Evolutionary conservation across 2,888 invertebrate genomes (phyloP).

Genomic region (Suillia variegata): DNA sequence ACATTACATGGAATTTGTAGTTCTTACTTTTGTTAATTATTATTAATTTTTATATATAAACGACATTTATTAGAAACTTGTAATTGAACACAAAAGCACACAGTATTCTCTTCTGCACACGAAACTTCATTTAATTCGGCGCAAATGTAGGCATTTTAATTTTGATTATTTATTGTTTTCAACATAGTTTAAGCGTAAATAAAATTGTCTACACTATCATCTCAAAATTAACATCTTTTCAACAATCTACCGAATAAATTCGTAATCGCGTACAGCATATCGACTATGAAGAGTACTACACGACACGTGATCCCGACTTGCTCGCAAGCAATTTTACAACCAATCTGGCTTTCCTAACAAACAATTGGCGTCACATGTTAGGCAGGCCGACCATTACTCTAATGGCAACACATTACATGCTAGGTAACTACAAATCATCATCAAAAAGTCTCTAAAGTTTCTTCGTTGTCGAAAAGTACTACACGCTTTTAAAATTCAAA

Average conservation of each 20-base stretch:
- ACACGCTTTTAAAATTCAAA: slow-evolving; percentile 11
- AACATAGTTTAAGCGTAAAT: background rate
- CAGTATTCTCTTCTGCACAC: slow-evolving; percentile 3
- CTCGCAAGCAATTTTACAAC: slow-evolving; percentile 92
- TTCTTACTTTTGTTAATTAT: slow-evolving; percentile 1
- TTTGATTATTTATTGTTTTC: background rate
- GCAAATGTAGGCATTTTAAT: background rate
- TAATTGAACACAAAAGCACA: slow-evolving; percentile 14
- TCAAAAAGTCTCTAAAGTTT: background rate
- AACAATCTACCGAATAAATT: background rate
- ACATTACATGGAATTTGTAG: background rate
- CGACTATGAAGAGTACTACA: slow-evolving; percentile 94
- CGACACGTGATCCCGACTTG: slow-evolving; percentile 93
- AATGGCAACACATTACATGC: slow-evolving; percentile 81
- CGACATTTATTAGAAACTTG: slow-evolving; percentile 11
- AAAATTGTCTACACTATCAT: background rate
- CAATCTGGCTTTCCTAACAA: slow-evolving; percentile 93
- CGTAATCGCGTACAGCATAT: slow-evolving; percentile 71
- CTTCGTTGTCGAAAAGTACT: background rate
- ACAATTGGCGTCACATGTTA: slow-evolving; percentile 96
- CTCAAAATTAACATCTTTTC: background rate
- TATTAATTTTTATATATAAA: slow-evolving; percentile 13
- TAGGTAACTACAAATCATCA: slow-evolving; percentile 70
- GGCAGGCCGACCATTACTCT: slow-evolving; percentile 94
- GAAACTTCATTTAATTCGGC: slow-evolving; percentile 4